phyloP scores from a whole-genome alignment of 2,113 vertebrate species.

The Drymodes brunneopygia region DNA sequence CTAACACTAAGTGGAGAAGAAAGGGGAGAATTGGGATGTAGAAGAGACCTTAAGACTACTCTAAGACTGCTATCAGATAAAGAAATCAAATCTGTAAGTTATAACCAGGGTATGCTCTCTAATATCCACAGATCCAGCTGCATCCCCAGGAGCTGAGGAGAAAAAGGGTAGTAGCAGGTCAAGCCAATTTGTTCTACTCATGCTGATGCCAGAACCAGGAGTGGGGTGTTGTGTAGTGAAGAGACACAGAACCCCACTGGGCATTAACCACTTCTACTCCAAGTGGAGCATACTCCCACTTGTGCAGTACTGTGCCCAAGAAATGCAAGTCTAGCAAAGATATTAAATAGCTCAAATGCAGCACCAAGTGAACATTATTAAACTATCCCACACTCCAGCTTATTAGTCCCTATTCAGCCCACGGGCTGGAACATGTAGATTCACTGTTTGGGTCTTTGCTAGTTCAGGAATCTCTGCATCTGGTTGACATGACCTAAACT shows the following conservation, averaged over 20 bases:
- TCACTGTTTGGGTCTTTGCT: background rate
- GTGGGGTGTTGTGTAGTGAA: background rate
- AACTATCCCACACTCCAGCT: background rate
- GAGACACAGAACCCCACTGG: background rate
- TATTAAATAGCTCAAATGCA: background rate
- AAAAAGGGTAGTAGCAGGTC: background rate
- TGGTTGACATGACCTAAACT: constrained; percentile 20
- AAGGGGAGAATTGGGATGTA: background rate
- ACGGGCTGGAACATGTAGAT: background rate
- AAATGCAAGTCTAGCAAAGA: background rate
- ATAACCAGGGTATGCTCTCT: background rate
- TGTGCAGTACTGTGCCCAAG: background rate
- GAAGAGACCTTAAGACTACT: background rate
- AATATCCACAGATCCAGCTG: background rate
- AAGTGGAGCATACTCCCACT: background rate
- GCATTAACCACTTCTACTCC: background rate
- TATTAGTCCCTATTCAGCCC: background rate
- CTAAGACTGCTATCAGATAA: background rate
- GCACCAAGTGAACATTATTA: background rate
- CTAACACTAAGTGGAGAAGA: background rate
- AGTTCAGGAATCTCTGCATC: constrained; percentile 10
- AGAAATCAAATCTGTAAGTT: background rate
- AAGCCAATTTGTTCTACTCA: background rate
- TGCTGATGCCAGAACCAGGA: background rate
- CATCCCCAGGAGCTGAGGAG: background rate